Conservation (phyloP, 2,797 vertebrate species). For the Nannoperca australis region DNA sequence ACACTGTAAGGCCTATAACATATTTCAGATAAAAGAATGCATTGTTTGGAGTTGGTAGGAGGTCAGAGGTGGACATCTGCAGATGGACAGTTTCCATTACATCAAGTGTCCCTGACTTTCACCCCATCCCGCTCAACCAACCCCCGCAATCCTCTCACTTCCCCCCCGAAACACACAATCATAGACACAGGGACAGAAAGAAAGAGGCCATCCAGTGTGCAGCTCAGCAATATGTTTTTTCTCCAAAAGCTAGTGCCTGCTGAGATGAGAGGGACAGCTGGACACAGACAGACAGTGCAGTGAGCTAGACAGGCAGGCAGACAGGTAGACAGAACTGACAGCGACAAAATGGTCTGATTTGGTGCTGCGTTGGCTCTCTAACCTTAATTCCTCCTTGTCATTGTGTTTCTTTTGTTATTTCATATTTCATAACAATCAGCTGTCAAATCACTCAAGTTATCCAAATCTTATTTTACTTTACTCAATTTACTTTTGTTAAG, state of each 20-base stretch:
- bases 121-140: slow-evolving; percentile 7
- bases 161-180: slow-evolving; percentile 32
- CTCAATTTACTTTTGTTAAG: not conserved
- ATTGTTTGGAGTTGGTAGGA: slow-evolving; percentile 60
- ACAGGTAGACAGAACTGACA: not conserved
- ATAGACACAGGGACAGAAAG: not conserved
- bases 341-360: not conserved
- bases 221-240: not conserved
- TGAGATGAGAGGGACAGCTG: slow-evolving; percentile 22
- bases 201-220: not conserved
- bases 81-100: slow-evolving; percentile 72
- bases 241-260: slow-evolving; percentile 1
- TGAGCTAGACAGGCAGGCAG: not conserved
- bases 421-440: not conserved
- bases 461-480: not conserved
- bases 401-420: not conserved
- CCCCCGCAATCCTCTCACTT: slow-evolving; percentile 14
- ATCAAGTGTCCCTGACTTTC: slow-evolving; percentile 46
- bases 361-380: no score
- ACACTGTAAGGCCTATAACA: slow-evolving; percentile 50
- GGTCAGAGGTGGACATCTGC: slow-evolving; percentile 75
- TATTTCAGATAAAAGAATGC: slow-evolving; percentile 52
- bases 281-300: not conserved
- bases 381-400: not conserved
- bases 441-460: not conserved